A percentile compares a stretch with the other conserved stretches of the same genome.
phyloP scores from a whole-genome alignment of 1,140 invertebrate species.

The Euwallacea fornicatus region DNA sequence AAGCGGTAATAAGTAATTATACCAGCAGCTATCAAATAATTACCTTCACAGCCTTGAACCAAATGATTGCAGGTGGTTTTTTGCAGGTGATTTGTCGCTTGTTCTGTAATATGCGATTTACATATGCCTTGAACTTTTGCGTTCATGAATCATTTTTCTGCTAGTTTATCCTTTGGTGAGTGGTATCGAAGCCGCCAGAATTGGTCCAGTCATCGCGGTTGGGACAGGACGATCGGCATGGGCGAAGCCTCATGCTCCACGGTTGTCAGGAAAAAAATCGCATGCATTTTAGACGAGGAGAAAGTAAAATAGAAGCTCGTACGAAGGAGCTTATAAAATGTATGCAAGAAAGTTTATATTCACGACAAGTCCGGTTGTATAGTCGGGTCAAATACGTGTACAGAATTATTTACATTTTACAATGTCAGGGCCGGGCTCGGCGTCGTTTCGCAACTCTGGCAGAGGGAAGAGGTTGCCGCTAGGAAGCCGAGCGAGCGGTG shows the following conservation, averaged over 20 bases:
- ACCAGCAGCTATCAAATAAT: slow-evolving; percentile 6
- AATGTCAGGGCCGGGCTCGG: not conserved
- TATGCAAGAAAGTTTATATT: slow-evolving; percentile 10
- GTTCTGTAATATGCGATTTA: slow-evolving; percentile 1
- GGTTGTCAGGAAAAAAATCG: not conserved
- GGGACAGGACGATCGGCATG: not conserved
- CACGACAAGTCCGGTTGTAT: not conserved
- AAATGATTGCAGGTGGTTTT: slow-evolving; percentile 22
- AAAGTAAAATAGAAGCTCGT: slow-evolving; percentile 3
- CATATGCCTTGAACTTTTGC: slow-evolving; percentile 25
- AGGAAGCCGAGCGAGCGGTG: too few relatives aligned
- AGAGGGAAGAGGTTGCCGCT: too few relatives aligned
- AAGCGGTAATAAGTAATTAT: slow-evolving; percentile 8
- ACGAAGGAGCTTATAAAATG: not conserved
- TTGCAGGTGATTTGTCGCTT: slow-evolving; percentile 14
- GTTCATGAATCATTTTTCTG: slow-evolving; percentile 14
- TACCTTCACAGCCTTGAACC: slow-evolving; percentile 14
- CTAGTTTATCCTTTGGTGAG: not conserved
- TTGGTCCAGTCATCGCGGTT: not conserved
- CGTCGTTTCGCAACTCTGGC: too few relatives aligned
- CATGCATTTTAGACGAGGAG: not conserved
- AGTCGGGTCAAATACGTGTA: slow-evolving; percentile 27
- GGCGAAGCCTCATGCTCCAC: not conserved
- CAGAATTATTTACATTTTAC: slow-evolving; percentile 1
- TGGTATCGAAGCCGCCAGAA: not conserved